phyloP scores from a whole-genome alignment of 1,140 invertebrate genomes.

The Achroia grisella region DNA sequence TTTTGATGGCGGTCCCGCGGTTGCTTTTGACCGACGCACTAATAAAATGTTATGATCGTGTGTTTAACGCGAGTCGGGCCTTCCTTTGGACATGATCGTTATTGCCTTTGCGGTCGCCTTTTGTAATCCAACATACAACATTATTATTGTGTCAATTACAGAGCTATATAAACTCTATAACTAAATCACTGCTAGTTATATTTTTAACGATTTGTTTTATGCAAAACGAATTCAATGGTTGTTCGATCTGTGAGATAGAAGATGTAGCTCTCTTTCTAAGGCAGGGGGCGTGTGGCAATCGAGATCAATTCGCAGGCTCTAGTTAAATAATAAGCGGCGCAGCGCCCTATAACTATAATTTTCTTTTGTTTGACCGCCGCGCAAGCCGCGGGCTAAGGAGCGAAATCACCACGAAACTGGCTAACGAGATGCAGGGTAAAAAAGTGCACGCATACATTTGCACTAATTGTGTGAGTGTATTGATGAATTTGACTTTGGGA shows the following conservation, averaged over 20 bases:
- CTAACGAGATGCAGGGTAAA: constrained; percentile 54
- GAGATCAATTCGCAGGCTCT: constrained; percentile 48
- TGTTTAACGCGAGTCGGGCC: constrained; percentile 71
- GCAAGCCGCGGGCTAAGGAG: constrained; percentile 33
- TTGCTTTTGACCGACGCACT: constrained; percentile 68
- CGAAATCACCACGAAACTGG: constrained; percentile 52
- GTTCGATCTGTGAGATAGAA: constrained; percentile 18
- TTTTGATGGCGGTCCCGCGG: constrained; percentile 65
- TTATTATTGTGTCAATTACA: constrained; percentile 69
- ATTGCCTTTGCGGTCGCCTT: constrained; percentile 65
- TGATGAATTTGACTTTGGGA: constrained; percentile 28
- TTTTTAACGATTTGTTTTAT: constrained; percentile 29
- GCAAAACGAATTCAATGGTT: constrained; percentile 27
- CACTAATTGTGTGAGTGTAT: constrained; percentile 27
- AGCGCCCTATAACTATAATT: constrained; percentile 65
- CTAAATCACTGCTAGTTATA: constrained; percentile 49
- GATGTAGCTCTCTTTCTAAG: constrained; percentile 23
- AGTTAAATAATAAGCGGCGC: constrained; percentile 70
- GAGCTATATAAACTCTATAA: constrained; percentile 44
- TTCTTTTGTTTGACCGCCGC: constrained; percentile 63
- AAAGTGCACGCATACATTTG: constrained; percentile 42
- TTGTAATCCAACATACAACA: constrained; percentile 46
- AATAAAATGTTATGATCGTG: constrained; percentile 74
- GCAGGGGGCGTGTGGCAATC: constrained; percentile 50
- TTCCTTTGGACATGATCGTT: constrained; percentile 71